Conservation (phyloP, 2,888 invertebrate species). For the Dioctria rufipes region DNA sequence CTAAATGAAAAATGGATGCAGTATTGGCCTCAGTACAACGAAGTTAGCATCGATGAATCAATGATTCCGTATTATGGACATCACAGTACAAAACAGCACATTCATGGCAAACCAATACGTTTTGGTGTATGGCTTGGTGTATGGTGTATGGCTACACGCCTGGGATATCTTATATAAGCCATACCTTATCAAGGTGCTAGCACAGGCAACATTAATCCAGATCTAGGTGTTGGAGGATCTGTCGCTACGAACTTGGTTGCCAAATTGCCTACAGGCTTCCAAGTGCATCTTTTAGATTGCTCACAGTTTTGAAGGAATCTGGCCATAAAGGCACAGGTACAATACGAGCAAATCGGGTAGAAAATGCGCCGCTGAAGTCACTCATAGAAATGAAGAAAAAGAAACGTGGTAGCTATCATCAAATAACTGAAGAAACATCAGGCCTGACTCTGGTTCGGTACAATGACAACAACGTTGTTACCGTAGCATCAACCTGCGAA, state of each 20-base stretch:
- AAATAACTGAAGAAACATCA: neutral
- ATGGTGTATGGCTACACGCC: neutral
- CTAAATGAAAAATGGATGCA: neutral
- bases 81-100: neutral
- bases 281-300: no score
- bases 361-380: no score
- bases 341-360: no score
- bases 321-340: no score
- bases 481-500: neutral
- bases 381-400: no score
- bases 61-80: neutral
- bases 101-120: neutral
- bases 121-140: neutral
- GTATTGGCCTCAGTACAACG: neutral
- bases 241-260: no score
- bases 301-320: no score
- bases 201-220: neutral
- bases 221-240: no score
- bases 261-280: no score
- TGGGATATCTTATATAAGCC: neutral
- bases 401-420: no score
- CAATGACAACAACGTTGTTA: neutral
- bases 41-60: neutral
- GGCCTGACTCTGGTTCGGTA: neutral
- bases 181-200: neutral